phyloP scores from a whole-genome alignment of 2,888 invertebrate genomes.

The Tricholauxania praeusta region DNA sequence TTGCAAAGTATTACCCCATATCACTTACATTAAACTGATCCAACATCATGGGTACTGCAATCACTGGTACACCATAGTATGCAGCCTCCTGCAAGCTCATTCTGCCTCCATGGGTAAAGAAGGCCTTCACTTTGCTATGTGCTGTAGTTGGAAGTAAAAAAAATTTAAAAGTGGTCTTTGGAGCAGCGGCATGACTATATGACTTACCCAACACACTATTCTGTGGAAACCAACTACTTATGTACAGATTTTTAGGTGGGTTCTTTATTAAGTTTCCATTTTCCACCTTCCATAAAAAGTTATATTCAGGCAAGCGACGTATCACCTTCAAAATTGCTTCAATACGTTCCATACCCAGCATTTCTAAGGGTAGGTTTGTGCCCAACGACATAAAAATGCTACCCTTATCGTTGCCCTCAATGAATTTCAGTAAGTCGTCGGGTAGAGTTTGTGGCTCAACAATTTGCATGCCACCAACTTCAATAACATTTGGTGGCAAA shows the following conservation, averaged over 20 bases:
- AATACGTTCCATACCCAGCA: slow-evolving; percentile 39
- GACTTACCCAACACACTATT: slow-evolving; percentile 55
- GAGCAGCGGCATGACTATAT: no score
- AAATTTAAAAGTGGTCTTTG: no score
- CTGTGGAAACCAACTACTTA: slow-evolving; percentile 46
- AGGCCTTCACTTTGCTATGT: slow-evolving; percentile 53
- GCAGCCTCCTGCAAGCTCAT: slow-evolving; percentile 60
- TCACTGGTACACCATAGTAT: slow-evolving; percentile 59
- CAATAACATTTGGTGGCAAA: slow-evolving; percentile 62
- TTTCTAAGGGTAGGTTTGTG: slow-evolving; percentile 53
- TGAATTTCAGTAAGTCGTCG: slow-evolving; percentile 52
- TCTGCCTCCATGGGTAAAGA: slow-evolving; percentile 61
- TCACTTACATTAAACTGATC: slow-evolving; percentile 57
- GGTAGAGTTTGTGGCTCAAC: slow-evolving; percentile 53
- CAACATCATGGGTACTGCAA: slow-evolving; percentile 58
- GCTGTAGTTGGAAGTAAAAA: slow-evolving; percentile 44
- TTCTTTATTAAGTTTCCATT: slow-evolving; percentile 45
- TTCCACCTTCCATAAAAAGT: slow-evolving; percentile 66
- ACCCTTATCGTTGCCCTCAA: slow-evolving; percentile 57
- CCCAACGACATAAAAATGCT: slow-evolving; percentile 62
- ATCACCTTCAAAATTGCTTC: slow-evolving; percentile 55
- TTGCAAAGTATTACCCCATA: no score
- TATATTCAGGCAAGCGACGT: slow-evolving; percentile 54
- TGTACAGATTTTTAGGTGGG: slow-evolving; percentile 49
- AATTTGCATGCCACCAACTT: slow-evolving; percentile 65